Base-by-base conservation (phyloP, 2,888 invertebrate species). In the Hirudinaria manillensis region DNA sequence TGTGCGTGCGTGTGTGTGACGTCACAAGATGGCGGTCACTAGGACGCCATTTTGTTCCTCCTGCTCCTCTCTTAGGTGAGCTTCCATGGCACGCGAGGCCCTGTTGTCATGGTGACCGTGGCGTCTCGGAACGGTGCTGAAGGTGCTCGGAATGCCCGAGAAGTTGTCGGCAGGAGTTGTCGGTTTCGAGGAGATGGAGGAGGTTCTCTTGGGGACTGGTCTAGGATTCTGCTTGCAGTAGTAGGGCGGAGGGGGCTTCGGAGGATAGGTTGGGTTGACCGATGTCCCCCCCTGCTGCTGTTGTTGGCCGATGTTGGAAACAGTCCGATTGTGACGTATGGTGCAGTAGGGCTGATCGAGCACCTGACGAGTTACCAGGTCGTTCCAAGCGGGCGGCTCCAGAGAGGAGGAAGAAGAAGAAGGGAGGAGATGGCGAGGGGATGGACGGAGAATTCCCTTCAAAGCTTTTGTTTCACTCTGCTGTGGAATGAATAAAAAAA, bases 391-490 rank as follows among this genome's bases (percentile, higher is more conserved):
- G 29, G 61, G 61, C 24, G 61, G 61, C n/a, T 61, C 61, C 29
- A 61, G 21, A 16, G 61, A 7, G 24, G 61, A 29, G 61, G 61
- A 29, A n/a, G 29, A 27, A 10, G n/a, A 27, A 56, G 61, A 29
- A n/a, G 29, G 10, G 24, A 6, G 16, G 13, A 24, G 61, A n/a
- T 61, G 61, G 61, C 61, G 29, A 7, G 61, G 61, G 10, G 61
- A 61, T 29, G 61, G 61, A 61, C 61, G 61, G 61, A 61, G 61
- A 29, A 61, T 61, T 27, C 61, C 61, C 29, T 61, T 61, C 29
- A 61, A 61, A 61, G 61, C 29, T 61, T 61, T 61, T 61, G 13
- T 29, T 61, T 61, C 61, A 27, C n/a, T 61, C 61, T 61, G 61
- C n/a, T n/a, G n/a, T n/a, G n/a, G n/a, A n/a, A n/a, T n/a, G n/a